Percentiles rank a stretch among this genome's conserved stretches.
These are phyloP conservation scores for Marmota monax DNA, from an alignment of 2,113 vertebrate species.

Conservation along the genomic window DNA sequence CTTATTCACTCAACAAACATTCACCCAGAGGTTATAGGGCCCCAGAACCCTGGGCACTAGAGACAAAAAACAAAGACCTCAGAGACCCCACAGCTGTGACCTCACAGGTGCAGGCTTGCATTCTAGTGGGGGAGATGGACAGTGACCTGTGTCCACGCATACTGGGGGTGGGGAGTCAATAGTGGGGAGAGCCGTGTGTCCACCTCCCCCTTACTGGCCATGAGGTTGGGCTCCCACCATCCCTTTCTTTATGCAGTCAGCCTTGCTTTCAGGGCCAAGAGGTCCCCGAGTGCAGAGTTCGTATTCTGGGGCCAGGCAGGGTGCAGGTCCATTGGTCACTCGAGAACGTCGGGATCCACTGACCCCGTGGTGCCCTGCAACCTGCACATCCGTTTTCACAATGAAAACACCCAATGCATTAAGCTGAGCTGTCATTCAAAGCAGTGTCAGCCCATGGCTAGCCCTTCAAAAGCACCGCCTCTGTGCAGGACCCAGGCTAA, in stretches of 20 bases:
- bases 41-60: not conserved
- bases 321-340: not conserved
- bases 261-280: not conserved
- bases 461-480: too few relatives aligned
- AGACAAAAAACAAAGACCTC: not conserved
- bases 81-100: not conserved
- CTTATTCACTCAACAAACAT: not conserved
- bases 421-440: not conserved
- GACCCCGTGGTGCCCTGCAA: rapidly evolving
- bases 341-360: rapidly evolving
- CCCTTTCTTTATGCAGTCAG: not conserved
- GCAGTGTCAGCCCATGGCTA: too few relatives aligned
- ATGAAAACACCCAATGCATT: not conserved
- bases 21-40: not conserved
- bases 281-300: not conserved
- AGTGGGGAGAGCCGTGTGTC: too few relatives aligned
- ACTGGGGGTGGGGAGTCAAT: too few relatives aligned
- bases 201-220: too few relatives aligned
- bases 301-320: not conserved
- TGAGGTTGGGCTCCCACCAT: too few relatives aligned
- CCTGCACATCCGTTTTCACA: not conserved
- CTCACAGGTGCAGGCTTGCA: rapidly evolving
- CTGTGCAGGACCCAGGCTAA: not conserved
- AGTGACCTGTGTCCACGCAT: not conserved
- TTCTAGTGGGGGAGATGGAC: not conserved